phyloP scores from a whole-genome alignment of 2,888 invertebrate genomes.

The Polydesmus complanatus region DNA sequence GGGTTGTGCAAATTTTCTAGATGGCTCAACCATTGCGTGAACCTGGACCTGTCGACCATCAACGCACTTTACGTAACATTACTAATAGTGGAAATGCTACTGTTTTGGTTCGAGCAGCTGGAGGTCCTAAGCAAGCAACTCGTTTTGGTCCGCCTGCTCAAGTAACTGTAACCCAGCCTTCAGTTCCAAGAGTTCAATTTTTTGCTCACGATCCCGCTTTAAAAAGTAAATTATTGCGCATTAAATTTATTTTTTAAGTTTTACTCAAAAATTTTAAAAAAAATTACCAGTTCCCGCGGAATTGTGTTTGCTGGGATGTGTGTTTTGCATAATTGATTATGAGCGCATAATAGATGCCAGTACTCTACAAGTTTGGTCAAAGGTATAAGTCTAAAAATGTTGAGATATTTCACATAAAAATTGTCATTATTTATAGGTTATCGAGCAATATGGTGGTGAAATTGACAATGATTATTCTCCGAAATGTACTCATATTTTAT shows the following conservation, averaged over 20 bases:
- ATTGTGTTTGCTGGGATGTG: slow-evolving; percentile 78
- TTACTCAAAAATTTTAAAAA: neutral
- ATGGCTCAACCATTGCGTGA: neutral
- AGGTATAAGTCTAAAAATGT: slow-evolving; percentile 20
- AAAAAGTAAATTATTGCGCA: slow-evolving; percentile 41
- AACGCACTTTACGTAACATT: slow-evolving; percentile 41
- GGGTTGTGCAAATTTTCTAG: neutral
- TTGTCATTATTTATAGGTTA: slow-evolving; percentile 35
- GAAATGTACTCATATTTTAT: slow-evolving; percentile 80
- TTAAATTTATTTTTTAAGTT: neutral
- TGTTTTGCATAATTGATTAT: slow-evolving; percentile 78
- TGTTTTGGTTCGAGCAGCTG: slow-evolving; percentile 3
- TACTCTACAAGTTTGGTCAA: slow-evolving; percentile 20
- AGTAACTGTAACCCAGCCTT: slow-evolving; percentile 19
- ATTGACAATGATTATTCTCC: slow-evolving; percentile 70
- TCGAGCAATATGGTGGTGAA: slow-evolving; percentile 71
- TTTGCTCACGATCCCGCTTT: slow-evolving; percentile 87
- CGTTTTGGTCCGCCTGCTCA: neutral
- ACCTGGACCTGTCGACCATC: slow-evolving; percentile 21
- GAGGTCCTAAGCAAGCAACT: neutral
- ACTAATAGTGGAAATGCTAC: slow-evolving; percentile 32
- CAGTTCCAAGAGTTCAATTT: slow-evolving; percentile 50
- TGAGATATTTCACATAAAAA: neutral
- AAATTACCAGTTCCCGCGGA: slow-evolving; percentile 52
- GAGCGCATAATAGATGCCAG: slow-evolving; percentile 37